phyloP scores from a whole-genome alignment of 1,140 invertebrate genomes.

The Achroia grisella region DNA sequence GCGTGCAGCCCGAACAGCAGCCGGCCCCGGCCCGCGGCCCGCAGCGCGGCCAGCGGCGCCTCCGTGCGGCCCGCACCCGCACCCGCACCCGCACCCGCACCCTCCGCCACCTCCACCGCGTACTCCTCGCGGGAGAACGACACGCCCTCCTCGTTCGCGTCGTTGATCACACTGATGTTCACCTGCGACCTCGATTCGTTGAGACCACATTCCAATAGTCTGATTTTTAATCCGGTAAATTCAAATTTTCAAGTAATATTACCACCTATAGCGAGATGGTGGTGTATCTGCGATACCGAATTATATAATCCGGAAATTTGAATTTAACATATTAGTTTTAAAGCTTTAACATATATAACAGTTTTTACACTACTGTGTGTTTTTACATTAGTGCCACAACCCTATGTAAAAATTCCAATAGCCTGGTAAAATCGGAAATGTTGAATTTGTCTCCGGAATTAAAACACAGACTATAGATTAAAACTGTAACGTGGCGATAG shows the following conservation, averaged over 20 bases:
- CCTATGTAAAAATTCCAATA: too few species aligned
- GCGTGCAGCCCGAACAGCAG: conserved; percentile 86
- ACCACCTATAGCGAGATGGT: too few species aligned
- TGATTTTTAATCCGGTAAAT: too few species aligned
- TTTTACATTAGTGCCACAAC: neutral
- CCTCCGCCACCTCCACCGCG: conserved; percentile 85
- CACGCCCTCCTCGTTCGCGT: conserved; percentile 89
- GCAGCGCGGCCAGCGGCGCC: conserved; percentile 55
- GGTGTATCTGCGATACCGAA: too few species aligned
- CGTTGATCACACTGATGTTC: conserved; percentile 82
- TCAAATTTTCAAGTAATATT: too few species aligned
- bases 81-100: conserved; percentile 38
- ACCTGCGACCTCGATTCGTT: conserved; percentile 54
- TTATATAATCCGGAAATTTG: too few species aligned
- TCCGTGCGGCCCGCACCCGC: conserved; percentile 32
- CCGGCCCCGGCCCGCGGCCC: conserved; percentile 36
- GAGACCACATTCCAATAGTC: too few species aligned
- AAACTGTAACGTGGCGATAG: too few species aligned
- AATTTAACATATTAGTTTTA: too few species aligned
- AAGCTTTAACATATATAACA: neutral
- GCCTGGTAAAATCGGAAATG: neutral
- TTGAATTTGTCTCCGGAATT: neutral
- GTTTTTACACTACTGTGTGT: neutral
- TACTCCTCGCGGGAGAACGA: conserved; percentile 82
- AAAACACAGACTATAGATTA: neutral